phyloP scores from a whole-genome alignment of 2,113 vertebrate genomes.

The Piprites chloris region DNA sequence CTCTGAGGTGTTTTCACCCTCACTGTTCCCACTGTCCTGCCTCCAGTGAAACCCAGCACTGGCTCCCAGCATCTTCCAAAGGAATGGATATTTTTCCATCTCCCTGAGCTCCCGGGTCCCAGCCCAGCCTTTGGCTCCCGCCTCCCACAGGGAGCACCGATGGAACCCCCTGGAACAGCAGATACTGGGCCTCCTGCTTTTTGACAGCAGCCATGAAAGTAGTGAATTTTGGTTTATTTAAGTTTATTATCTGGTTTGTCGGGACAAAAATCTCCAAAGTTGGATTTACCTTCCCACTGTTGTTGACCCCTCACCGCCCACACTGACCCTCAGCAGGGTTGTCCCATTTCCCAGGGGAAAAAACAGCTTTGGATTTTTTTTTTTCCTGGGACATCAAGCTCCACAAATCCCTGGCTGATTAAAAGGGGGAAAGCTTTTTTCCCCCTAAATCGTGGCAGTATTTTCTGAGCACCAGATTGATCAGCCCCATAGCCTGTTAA shows the following conservation, averaged over 20 bases:
- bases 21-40: accelerated
- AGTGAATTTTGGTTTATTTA: not conserved
- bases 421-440: not conserved
- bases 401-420: not conserved
- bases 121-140: not conserved
- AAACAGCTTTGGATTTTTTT: not conserved
- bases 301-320: not conserved
- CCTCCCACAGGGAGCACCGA: accelerated
- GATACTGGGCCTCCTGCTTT: not conserved
- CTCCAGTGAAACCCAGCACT: not conserved
- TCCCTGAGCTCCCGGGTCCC: not conserved
- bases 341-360: not conserved
- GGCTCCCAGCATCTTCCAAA: not conserved
- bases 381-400: not conserved
- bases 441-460: not conserved
- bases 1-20: not conserved
- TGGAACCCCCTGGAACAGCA: not conserved
- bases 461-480: not conserved
- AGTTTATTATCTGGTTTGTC: not conserved
- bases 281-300: not conserved
- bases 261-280: not conserved
- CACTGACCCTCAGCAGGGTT: not conserved
- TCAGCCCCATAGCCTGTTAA: not conserved
- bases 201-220: not conserved
- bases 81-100: not conserved